These are phyloP conservation scores for Syrrhaptes paradoxus DNA, from an alignment of 2,113 vertebrate genomes.

Conservation along the genomic window DNA sequence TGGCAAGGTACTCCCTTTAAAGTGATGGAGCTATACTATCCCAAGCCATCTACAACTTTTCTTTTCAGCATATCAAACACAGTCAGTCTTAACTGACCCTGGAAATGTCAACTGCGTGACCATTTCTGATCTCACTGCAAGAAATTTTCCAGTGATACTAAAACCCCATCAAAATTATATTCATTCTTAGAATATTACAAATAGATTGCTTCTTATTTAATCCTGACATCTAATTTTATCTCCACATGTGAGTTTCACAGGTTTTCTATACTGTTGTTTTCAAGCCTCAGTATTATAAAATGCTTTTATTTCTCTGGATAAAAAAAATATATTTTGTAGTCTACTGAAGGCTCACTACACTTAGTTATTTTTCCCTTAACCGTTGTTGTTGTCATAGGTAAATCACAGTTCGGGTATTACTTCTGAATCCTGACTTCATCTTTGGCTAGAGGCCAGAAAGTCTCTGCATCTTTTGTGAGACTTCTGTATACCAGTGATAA, in stretches of 20 bases:
- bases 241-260: background rate
- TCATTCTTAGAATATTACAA: background rate
- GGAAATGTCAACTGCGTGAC: background rate
- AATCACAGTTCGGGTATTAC: background rate
- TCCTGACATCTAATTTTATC: background rate
- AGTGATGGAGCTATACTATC: background rate
- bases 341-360: background rate
- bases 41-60: background rate
- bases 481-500: background rate
- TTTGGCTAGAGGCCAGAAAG: slow-evolving; percentile 7
- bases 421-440: background rate
- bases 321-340: background rate
- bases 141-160: background rate
- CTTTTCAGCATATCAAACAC: background rate
- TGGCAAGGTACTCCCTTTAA: background rate
- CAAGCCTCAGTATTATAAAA: background rate
- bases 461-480: background rate
- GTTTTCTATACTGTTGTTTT: background rate
- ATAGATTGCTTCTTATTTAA: background rate
- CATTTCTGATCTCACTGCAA: background rate
- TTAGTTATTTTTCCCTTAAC: background rate
- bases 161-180: background rate
- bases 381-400: background rate
- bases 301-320: background rate
- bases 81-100: background rate